phyloP scores from a whole-genome alignment of 2,888 invertebrate genomes.

The Apamea sordens region DNA sequence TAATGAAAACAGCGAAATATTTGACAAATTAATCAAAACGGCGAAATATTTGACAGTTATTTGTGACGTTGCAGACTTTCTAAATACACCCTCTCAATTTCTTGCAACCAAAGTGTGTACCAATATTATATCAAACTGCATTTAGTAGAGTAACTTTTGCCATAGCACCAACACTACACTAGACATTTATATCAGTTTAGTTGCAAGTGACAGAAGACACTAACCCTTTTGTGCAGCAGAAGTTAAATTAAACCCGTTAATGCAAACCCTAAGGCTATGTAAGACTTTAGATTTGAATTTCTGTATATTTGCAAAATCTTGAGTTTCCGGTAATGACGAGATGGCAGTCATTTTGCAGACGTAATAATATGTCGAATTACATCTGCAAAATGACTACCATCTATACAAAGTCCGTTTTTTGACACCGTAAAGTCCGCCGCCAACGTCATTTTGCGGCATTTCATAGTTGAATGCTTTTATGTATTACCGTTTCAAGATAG shows the following conservation, averaged over 20 bases:
- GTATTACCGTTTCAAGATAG: neutral
- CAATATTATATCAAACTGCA: conserved; percentile 30
- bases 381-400: neutral
- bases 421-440: too few relatives aligned
- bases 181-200: conserved; percentile 24
- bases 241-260: too few relatives aligned
- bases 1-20: neutral
- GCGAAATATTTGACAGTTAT: neutral
- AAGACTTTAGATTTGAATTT: neutral
- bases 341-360: too few relatives aligned
- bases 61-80: neutral
- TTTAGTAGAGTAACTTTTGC: conserved; percentile 21
- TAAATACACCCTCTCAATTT: neutral
- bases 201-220: conserved; percentile 20
- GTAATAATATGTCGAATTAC: neutral
- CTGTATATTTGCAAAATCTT: neutral
- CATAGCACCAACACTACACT: conserved; percentile 58
- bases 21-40: neutral
- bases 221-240: neutral
- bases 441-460: too few relatives aligned
- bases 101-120: neutral
- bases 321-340: neutral
- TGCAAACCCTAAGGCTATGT: too few relatives aligned
- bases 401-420: neutral
- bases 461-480: too few relatives aligned